Evolutionary conservation across 2,888 invertebrate species (phyloP).

Genomic region (Scaptomyza caliginosa): DNA sequence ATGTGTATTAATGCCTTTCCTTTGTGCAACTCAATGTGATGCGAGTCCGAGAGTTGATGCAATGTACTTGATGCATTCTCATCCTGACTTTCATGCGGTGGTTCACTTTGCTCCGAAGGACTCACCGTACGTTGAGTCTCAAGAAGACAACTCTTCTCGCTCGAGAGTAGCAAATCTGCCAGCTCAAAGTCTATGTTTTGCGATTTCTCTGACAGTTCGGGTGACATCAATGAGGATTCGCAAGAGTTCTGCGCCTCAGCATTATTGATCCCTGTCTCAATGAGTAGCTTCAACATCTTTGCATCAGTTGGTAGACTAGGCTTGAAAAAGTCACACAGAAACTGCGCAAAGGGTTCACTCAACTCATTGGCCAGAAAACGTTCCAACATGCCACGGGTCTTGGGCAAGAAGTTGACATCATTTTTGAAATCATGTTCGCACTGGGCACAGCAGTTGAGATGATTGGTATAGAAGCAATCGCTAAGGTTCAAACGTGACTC

Average conservation of each 20-base stretch:
- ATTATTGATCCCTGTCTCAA: slow-evolving; percentile 89
- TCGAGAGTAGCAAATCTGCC: slow-evolving; percentile 83
- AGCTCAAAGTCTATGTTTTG: slow-evolving; percentile 84
- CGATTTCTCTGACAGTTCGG: slow-evolving; percentile 83
- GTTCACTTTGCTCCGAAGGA: slow-evolving; percentile 83
- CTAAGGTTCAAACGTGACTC: slow-evolving; percentile 83
- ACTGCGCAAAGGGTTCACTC: slow-evolving; percentile 82
- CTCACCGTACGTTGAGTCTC: slow-evolving; percentile 83
- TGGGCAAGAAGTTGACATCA: slow-evolving; percentile 82
- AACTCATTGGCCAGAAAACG: slow-evolving; percentile 84
- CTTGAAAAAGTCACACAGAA: slow-evolving; percentile 85
- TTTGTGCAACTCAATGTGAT: slow-evolving; percentile 84
- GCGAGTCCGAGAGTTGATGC: slow-evolving; percentile 83
- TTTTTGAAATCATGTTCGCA: slow-evolving; percentile 83
- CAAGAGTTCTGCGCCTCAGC: slow-evolving; percentile 83
- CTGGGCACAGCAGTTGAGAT: slow-evolving; percentile 84
- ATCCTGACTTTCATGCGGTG: slow-evolving; percentile 83
- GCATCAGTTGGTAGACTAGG: slow-evolving; percentile 88
- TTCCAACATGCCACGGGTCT: slow-evolving; percentile 82
- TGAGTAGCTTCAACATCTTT: slow-evolving; percentile 88
- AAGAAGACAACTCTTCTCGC: slow-evolving; percentile 83
- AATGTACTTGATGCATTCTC: slow-evolving; percentile 83
- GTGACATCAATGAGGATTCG: slow-evolving; percentile 84
- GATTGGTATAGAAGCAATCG: slow-evolving; percentile 84
- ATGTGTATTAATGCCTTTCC: slow-evolving; percentile 91